Percentiles rank a stretch among this genome's conserved stretches.
These are phyloP conservation scores for Drosophila koepferae DNA, from an alignment of 2,888 invertebrate genomes.

Conservation along the genomic window DNA sequence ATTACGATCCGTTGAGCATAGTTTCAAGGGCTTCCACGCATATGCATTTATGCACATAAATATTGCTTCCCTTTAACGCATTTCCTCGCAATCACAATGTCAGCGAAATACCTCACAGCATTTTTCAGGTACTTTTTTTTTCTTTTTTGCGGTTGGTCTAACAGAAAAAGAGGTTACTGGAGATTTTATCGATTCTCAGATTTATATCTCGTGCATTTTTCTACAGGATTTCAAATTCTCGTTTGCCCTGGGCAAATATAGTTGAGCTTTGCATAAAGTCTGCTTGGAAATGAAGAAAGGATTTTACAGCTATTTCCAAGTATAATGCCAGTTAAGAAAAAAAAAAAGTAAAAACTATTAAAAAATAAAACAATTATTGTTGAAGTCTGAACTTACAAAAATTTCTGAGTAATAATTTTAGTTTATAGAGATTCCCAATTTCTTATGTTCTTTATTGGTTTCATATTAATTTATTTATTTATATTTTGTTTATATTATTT, in stretches of 20 bases:
- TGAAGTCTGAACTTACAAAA: too few species aligned
- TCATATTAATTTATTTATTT: too few species aligned
- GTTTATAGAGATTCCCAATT: too few species aligned
- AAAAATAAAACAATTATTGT: too few species aligned
- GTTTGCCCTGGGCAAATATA: not conserved
- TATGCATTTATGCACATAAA: not conserved
- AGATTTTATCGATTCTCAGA: not conserved
- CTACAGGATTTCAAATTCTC: not conserved
- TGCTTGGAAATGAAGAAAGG: not conserved
- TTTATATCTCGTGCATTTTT: not conserved
- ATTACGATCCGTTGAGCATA: not conserved
- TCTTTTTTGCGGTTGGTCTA: not conserved
- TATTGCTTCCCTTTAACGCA: not conserved
- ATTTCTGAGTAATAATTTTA: too few species aligned
- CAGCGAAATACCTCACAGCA: not conserved
- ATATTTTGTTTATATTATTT: too few species aligned
- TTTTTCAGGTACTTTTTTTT: not conserved
- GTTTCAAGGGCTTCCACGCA: not conserved
- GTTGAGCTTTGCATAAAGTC: not conserved
- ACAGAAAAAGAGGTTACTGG: not conserved
- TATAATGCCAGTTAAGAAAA: too few species aligned
- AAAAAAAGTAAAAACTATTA: too few species aligned
- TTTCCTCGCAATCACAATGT: not conserved
- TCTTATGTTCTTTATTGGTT: too few species aligned
- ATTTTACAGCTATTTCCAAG: too few species aligned